Conservation (phyloP, 2,888 invertebrate genomes). For the Dryococelus australis region DNA sequence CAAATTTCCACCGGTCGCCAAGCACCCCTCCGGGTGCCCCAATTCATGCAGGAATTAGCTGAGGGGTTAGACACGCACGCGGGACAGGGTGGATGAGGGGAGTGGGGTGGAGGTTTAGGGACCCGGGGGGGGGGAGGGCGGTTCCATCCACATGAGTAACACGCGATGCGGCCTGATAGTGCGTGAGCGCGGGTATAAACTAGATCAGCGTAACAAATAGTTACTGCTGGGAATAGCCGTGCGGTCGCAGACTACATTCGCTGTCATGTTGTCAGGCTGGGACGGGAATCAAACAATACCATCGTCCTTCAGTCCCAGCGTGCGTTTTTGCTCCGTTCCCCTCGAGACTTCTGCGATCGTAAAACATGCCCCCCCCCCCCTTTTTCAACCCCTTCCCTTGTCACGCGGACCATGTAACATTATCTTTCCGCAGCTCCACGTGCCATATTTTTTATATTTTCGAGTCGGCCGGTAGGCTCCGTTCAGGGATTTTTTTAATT, state of each 20-base stretch:
- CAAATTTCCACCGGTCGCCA: constrained; percentile 40
- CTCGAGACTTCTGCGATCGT: not conserved
- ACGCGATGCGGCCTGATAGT: not conserved
- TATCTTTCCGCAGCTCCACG: too few species aligned
- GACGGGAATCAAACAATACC: constrained; percentile 9
- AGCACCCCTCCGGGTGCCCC: constrained; percentile 45
- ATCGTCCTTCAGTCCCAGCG: not conserved
- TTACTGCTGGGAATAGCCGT: not conserved
- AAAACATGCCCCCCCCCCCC: not conserved
- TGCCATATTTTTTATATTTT: too few species aligned
- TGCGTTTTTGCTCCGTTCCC: not conserved
- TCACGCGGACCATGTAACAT: too few species aligned
- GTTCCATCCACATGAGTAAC: constrained; percentile 20
- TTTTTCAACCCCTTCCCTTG: too few species aligned
- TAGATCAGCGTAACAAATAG: not conserved
- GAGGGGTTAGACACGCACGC: constrained; percentile 38
- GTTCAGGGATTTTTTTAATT: too few species aligned
- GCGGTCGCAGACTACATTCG: not conserved
- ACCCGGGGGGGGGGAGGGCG: constrained; percentile 18
- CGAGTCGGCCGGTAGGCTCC: too few species aligned
- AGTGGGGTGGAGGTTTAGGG: too few species aligned
- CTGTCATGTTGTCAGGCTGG: not conserved
- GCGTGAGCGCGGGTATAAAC: not conserved
- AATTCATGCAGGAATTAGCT: constrained; percentile 46
- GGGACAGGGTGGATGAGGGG: not conserved